Conservation (phyloP, 2,888 invertebrate genomes). For the Nemotelus nigrinus region DNA sequence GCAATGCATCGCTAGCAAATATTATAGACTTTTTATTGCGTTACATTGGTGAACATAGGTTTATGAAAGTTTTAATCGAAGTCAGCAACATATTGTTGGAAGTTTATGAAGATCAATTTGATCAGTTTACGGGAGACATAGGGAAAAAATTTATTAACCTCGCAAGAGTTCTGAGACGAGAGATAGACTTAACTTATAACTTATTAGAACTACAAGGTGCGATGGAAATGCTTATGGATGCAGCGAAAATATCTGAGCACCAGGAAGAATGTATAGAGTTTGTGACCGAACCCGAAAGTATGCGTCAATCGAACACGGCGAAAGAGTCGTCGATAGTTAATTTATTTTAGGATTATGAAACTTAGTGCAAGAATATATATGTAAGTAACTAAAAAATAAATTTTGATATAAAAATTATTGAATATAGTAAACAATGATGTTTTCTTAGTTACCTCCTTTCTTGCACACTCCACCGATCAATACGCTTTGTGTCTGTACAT, state of each 20-base stretch:
- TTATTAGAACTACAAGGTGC: constrained; percentile 76
- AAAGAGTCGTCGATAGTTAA: constrained; percentile 53
- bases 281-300: constrained; percentile 50
- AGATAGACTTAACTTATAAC: constrained; percentile 73
- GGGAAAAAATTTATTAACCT: constrained; percentile 72
- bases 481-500: no score
- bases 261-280: constrained; percentile 51
- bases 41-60: constrained; percentile 78
- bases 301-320: constrained; percentile 59
- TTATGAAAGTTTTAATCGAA: constrained; percentile 78
- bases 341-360: background rate
- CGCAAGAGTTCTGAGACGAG: constrained; percentile 71
- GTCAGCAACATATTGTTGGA: constrained; percentile 80
- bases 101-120: constrained; percentile 75
- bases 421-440: no score
- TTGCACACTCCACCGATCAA: no score
- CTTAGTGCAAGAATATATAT: no score
- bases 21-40: constrained; percentile 81
- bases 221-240: constrained; percentile 73
- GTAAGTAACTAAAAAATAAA: no score
- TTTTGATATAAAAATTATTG: no score
- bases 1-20: constrained; percentile 71
- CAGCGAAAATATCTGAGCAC: constrained; percentile 67
- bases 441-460: no score
- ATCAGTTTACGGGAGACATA: constrained; percentile 71